These are phyloP conservation scores for Amaurobius ferox DNA, from an alignment of 2,888 invertebrate species.

Conservation along the genomic window DNA sequence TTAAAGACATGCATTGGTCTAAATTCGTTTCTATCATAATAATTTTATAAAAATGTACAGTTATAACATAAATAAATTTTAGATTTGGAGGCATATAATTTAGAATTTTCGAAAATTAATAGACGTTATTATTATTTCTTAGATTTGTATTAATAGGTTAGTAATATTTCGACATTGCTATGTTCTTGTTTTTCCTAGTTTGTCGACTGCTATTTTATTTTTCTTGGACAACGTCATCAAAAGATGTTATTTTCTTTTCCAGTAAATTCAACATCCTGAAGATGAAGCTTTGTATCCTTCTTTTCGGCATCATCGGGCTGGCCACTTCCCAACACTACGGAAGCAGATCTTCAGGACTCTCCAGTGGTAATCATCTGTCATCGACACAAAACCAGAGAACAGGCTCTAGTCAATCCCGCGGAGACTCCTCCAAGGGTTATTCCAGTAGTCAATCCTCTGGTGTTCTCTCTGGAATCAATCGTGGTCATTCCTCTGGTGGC, in stretches of 20 bases:
- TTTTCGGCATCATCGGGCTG: background rate
- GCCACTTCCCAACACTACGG: background rate
- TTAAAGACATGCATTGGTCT: too few species aligned
- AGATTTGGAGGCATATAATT: too few species aligned
- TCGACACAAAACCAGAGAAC: background rate
- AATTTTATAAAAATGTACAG: too few species aligned
- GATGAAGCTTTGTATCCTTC: background rate
- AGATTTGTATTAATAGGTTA: too few species aligned
- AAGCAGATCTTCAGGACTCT: background rate
- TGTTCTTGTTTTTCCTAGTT: too few species aligned
- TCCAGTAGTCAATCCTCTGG: background rate
- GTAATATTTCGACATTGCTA: too few species aligned
- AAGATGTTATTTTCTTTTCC: background rate
- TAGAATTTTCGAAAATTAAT: too few species aligned
- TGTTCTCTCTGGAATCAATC: background rate
- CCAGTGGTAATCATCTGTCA: background rate
- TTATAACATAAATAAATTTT: too few species aligned
- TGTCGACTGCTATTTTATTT: too few species aligned
- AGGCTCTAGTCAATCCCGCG: background rate
- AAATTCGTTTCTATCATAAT: too few species aligned
- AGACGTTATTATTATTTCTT: too few species aligned
- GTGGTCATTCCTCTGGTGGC: background rate
- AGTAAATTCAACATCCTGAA: background rate
- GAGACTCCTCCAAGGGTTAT: background rate
- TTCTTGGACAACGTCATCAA: too few species aligned